A percentile compares a stretch with the other conserved stretches of the same genome.
phyloP scores from a whole-genome alignment of 2,888 invertebrate genomes.

The Drepanosiphum platanoidis region DNA sequence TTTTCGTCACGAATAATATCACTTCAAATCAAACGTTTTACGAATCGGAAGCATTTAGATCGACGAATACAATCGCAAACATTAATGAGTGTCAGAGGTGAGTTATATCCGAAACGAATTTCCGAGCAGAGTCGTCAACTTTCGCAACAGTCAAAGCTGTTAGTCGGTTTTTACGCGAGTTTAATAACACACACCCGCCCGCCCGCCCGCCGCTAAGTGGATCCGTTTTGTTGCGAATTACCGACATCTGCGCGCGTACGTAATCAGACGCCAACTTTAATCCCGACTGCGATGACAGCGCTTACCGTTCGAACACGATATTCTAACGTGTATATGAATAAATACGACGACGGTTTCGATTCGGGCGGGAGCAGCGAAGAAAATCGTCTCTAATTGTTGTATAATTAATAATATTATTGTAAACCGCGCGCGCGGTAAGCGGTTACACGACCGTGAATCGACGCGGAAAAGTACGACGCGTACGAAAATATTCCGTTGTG shows the following conservation, averaged over 20 bases:
- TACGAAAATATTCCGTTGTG: not conserved
- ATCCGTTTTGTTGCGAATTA: conserved; percentile 7
- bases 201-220: not conserved
- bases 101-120: conserved; percentile 24
- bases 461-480: not conserved
- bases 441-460: not conserved
- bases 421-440: not conserved
- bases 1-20: not conserved
- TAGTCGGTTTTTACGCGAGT: not conserved
- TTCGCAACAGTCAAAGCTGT: conserved; percentile 26
- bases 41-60: not conserved
- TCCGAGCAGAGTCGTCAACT: not conserved
- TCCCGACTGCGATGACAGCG: not conserved
- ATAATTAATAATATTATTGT: not conserved
- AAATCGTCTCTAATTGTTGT: not conserved
- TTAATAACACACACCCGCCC: not conserved
- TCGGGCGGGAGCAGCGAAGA: not conserved
- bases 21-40: not conserved
- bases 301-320: not conserved
- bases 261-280: not conserved
- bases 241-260: not conserved
- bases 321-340: not conserved
- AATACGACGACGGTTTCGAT: not conserved
- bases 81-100: conserved; percentile 36
- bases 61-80: conserved; percentile 5